Evolutionary conservation across 2,113 vertebrate genomes (phyloP), one percentile per base, ranked within the genome.

Genomic region (Xenopus laevis): DNA sequence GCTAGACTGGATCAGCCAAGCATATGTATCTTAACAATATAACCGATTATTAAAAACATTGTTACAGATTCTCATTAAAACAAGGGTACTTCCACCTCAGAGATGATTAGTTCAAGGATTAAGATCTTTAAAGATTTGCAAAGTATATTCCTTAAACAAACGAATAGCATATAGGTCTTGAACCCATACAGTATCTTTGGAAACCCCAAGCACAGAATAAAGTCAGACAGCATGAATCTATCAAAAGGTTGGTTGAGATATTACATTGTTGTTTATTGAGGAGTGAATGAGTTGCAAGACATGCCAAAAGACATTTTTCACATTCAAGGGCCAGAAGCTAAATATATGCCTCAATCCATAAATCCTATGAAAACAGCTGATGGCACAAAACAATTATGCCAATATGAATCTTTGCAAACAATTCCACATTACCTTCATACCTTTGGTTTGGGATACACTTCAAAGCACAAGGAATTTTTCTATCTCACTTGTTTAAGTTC

Each of bases 251-350:
- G 79, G 83, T 87, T 78, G 65, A 82, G 82, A 83, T 85, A 85
- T 90, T 90, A 89, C 85, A 90, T 84, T 63, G 23, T 27, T 27
- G 86, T 92, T 92, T 93, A 92, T 92, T 91, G 86, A 90, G 86
- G 87, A 90, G 88, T 87, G 87, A 90, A 89, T 74, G 83, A 85
- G 87, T 81, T 89, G 87, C 83, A 85, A 89, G 88, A 89, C 91
- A 92, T 87, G 89, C 87, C 91, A 88, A 87, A 77, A 78, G 75
- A 88, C 86, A 89, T 85, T 88, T 84, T 89, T 92, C 90, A 92
- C 88, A 90, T 89, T 91, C 86, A 87, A 87, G 90, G 90, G 88
- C 86, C 84, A 85, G 83, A 87, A 85, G 87, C 83, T 79, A 83
- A 79, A 79, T 77, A 82, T 85, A 85, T 85, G 82, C 79, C 84